phyloP scores from a whole-genome alignment of 2,797 vertebrate genomes.

The Tragopan temminckii region DNA sequence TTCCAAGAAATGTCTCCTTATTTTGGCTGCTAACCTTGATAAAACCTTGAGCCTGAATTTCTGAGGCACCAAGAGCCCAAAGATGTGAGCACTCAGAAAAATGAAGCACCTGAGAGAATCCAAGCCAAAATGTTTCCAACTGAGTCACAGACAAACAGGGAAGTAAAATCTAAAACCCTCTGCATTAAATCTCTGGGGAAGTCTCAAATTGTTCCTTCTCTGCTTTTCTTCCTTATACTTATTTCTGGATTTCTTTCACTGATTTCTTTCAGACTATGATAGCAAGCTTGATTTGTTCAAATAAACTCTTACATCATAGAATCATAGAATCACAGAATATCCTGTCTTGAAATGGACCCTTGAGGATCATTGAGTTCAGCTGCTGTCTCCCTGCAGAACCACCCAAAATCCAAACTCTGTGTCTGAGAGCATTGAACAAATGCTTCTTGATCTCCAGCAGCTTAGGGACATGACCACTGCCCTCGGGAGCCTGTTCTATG shows the following conservation, averaged over 20 bases:
- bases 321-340: neutral
- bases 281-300: neutral
- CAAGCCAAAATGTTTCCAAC: neutral
- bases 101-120: neutral
- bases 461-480: neutral
- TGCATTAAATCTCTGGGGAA: slow-evolving; percentile 4
- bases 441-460: neutral
- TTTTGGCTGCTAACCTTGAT: neutral
- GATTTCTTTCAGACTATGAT: neutral
- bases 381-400: neutral
- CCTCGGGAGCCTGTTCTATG: neutral
- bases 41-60: neutral
- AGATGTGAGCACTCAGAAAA: neutral
- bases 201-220: slow-evolving; percentile 14
- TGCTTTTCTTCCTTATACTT: slow-evolving; percentile 46
- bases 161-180: neutral
- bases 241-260: neutral
- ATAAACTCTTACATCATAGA: neutral
- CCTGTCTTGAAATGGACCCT: neutral
- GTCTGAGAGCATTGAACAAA: neutral
- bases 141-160: neutral
- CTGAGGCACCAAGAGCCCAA: neutral
- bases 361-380: neutral
- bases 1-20: neutral
- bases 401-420: neutral